Evolutionary conservation across 2,888 invertebrate genomes (phyloP), one percentile per base, ranked within the genome.

Genomic region (Eulithis testata): DNA sequence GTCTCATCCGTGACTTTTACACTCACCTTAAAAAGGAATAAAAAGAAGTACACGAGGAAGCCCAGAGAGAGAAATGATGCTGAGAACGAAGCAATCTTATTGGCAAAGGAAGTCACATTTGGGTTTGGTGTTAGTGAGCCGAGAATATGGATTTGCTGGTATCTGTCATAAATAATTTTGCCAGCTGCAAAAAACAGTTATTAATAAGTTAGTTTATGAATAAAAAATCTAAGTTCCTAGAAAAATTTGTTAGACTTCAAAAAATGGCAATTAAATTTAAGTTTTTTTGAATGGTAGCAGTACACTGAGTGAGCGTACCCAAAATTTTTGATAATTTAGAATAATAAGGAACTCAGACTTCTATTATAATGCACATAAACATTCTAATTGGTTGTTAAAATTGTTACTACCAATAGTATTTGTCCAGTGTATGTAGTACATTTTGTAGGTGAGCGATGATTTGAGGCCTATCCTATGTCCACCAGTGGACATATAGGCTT

Each of bases 101-200:
- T 92, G 69, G 91, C 87, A 77, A 85, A 88, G 67, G 85, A 89
- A 66, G 88, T 89, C 84, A 92, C 92, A 86, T 89, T 89, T 68
- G 93, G 92, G 75, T 92, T 90, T 71, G 85, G 80, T 84, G 91
- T 91, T 90, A 92, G 83, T 84, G 93, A 89, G 73, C 92, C 90
- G 75, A 93, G 80, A 74, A 91, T 86, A 82, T 91, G 83, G 69
- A 95, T 91, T 81, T 95, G 94, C 83, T 94, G 94, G 88, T 94
- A 95, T 80, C 95, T 90, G 78, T 95, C 92, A 89, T 94, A 95
- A 71, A 95, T 90, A 73, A 94, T 94, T 81, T 94, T 89, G 73
- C 94, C 93, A 85, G 94, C 95, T 95, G 93, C 81, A 87, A 88
- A 86, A 83, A 85, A 85, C 63, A 31, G 57, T 69, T 66, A 61